phyloP scores from a whole-genome alignment of 2,888 invertebrate species.

The Polydrusus cervinus region DNA sequence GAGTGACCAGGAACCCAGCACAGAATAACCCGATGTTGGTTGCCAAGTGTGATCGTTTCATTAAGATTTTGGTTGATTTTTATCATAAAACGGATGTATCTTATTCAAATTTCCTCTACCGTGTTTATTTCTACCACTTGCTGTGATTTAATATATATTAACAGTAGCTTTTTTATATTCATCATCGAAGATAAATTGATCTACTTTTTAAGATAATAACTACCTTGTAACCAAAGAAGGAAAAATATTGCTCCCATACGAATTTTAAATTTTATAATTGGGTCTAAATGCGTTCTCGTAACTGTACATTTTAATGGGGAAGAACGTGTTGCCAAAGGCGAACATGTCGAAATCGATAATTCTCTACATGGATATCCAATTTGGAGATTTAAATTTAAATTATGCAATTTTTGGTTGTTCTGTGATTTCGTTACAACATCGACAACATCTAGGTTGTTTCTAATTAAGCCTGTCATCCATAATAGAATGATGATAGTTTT shows the following conservation, averaged over 20 bases:
- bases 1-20: too few species aligned
- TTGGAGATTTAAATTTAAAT: slow-evolving; percentile 6
- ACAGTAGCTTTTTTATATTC: not conserved
- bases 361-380: slow-evolving; percentile 20
- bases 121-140: too few species aligned
- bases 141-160: not conserved
- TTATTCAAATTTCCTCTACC: too few species aligned
- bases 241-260: slow-evolving; percentile 16
- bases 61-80: too few species aligned
- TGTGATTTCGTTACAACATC: not conserved
- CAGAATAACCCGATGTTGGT: too few species aligned
- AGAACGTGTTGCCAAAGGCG: slow-evolving; percentile 8
- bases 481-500: not conserved
- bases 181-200: slow-evolving; percentile 3
- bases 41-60: too few species aligned
- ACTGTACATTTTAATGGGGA: slow-evolving; percentile 22
- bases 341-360: slow-evolving; percentile 26
- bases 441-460: not conserved
- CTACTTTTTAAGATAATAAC: slow-evolving; percentile 11
- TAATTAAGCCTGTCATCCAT: not conserved
- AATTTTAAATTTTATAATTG: slow-evolving; percentile 21
- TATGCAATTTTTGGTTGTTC: not conserved
- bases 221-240: slow-evolving; percentile 3
- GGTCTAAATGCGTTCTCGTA: slow-evolving; percentile 19
- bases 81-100: too few species aligned